Evolutionary conservation across 2,797 vertebrate genomes (phyloP).

Genomic region (Ctenosaura bakeri): DNA sequence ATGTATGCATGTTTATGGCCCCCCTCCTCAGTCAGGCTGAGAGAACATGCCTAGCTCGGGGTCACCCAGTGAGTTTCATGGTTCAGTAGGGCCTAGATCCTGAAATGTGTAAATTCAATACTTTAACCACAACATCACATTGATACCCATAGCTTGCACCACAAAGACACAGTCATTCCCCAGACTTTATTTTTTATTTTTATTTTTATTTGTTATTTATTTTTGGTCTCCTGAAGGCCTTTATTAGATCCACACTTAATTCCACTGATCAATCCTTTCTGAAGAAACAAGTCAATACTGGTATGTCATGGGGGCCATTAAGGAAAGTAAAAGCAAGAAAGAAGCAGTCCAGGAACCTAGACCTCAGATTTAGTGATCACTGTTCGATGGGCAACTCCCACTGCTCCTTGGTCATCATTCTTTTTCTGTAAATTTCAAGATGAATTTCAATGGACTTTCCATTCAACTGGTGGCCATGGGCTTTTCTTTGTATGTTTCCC

Average conservation of each 20-base stretch:
- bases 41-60: neutral
- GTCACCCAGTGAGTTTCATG: neutral
- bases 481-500: neutral
- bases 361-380: neutral
- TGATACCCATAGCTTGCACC: neutral
- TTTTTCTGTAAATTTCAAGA: neutral
- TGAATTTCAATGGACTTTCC: neutral
- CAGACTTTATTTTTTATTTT: neutral
- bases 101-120: neutral
- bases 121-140: neutral
- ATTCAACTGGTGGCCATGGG: neutral
- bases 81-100: neutral
- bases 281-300: neutral
- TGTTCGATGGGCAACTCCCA: neutral
- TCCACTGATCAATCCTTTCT: neutral
- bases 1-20: neutral
- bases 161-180: neutral
- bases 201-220: neutral
- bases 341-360: neutral
- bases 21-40: neutral
- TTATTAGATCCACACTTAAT: neutral
- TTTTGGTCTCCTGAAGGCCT: fast-evolving
- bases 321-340: neutral
- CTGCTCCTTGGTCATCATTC: neutral
- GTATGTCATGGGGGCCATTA: neutral